phyloP scores from a whole-genome alignment of 2,797 vertebrate species.

The Pangasius sanitwongsei region DNA sequence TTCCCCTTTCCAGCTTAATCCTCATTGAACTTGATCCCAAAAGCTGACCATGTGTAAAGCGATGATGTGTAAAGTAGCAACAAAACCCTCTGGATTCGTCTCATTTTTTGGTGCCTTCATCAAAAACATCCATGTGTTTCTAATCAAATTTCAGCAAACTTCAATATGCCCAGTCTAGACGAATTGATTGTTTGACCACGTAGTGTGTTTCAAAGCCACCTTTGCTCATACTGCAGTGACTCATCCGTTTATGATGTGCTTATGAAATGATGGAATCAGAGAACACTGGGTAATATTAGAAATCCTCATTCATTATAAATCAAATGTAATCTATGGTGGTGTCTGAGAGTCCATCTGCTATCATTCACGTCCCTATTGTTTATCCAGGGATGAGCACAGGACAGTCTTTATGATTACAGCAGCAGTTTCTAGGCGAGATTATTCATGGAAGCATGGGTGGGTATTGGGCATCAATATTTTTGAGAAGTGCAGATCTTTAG shows the following conservation, averaged over 20 bases:
- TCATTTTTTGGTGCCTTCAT: not conserved
- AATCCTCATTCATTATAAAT: slow-evolving; percentile 3
- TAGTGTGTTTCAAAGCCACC: not conserved
- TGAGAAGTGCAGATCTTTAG: not conserved
- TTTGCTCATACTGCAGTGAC: not conserved
- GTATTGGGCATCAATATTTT: not conserved
- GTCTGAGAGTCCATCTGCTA: not conserved
- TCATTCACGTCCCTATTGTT: not conserved
- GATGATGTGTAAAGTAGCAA: not conserved
- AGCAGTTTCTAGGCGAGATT: not conserved
- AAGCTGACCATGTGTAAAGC: slow-evolving; percentile 2
- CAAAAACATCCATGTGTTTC: not conserved
- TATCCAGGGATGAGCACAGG: not conserved
- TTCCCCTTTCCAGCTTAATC: not conserved
- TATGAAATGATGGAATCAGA: not conserved
- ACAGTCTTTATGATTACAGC: no score
- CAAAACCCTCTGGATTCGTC: not conserved
- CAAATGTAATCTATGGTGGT: not conserved
- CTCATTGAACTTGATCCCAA: not conserved
- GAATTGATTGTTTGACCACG: slow-evolving; percentile 3
- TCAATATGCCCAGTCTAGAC: slow-evolving; percentile 20
- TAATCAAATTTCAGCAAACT: not conserved
- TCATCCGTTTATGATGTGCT: not conserved
- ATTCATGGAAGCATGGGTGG: not conserved
- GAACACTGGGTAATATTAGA: not conserved